Conservation (phyloP, 37 sponge, comb jelly and placozoan genomes). For the Beroe ovata region DNA sequence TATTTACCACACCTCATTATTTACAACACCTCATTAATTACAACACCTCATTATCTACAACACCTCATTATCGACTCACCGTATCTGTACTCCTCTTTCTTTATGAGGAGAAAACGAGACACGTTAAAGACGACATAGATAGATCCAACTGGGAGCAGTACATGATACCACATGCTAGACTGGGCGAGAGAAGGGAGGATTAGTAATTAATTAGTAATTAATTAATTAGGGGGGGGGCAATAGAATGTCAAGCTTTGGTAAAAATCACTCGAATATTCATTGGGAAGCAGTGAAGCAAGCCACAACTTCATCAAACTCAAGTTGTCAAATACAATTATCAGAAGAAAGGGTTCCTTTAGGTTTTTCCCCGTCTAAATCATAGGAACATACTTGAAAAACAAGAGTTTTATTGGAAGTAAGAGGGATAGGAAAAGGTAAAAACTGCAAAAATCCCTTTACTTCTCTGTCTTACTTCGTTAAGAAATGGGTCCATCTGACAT, state of each 20-base stretch:
- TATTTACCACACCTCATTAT: too few relatives aligned
- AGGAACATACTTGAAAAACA: background rate
- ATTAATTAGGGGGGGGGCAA: too few relatives aligned
- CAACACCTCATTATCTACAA: too few relatives aligned
- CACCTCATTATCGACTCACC: too few relatives aligned
- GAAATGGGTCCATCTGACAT: background rate
- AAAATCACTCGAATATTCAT: too few relatives aligned
- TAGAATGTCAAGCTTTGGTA: too few relatives aligned
- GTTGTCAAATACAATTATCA: constrained; percentile 5
- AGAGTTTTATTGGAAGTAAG: background rate
- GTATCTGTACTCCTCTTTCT: background rate
- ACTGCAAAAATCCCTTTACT: constrained; percentile 43
- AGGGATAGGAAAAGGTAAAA: background rate
- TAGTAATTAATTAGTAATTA: too few relatives aligned
- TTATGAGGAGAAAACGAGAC: background rate
- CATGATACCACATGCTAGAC: constrained; percentile 56
- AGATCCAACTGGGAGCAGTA: constrained; percentile 41
- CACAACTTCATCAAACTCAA: background rate
- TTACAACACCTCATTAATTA: too few relatives aligned
- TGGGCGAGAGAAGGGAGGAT: too few relatives aligned
- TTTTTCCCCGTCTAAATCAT: background rate
- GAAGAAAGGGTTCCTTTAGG: constrained; percentile 8
- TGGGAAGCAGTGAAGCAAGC: background rate
- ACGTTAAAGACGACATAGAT: background rate
- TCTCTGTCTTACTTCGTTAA: too few relatives aligned